Conservation (phyloP, 2,888 invertebrate species). For the Apoda limacodes region DNA sequence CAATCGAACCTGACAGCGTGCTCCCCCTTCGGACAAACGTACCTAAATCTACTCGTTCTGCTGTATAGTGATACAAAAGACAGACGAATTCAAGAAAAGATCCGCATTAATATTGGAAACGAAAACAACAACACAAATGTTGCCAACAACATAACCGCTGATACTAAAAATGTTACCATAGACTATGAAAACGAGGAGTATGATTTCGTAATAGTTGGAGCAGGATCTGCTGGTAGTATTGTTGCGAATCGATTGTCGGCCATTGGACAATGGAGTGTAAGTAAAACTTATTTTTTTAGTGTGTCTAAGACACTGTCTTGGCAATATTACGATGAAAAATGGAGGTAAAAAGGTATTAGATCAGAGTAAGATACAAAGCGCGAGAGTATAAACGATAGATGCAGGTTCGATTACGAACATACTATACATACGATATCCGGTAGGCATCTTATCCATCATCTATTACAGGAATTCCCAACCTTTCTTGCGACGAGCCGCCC, state of each 20-base stretch:
- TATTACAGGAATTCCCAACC: too few species aligned
- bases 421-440: too few species aligned
- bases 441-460: too few species aligned
- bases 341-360: constrained; percentile 13
- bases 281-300: constrained; percentile 4
- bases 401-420: too few species aligned
- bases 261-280: constrained; percentile 33
- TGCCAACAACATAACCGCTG: too few species aligned
- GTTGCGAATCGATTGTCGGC: constrained; percentile 39
- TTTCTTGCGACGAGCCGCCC: too few species aligned
- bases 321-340: constrained; percentile 13
- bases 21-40: constrained; percentile 32
- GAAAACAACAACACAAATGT: too few species aligned
- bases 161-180: too few species aligned
- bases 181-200: constrained; percentile 24
- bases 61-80: constrained; percentile 35
- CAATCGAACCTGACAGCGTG: constrained; percentile 32
- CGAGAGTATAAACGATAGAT: too few species aligned
- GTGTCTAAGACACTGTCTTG: too few species aligned
- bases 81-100: constrained; percentile 19
- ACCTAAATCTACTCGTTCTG: constrained; percentile 31
- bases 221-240: constrained; percentile 43
- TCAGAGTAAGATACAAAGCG: constrained; percentile 6
- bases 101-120: too few species aligned
- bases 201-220: constrained; percentile 48